Conservation (phyloP, 37 sponge, comb jelly and placozoan species). For the Hormiphora californensis region DNA sequence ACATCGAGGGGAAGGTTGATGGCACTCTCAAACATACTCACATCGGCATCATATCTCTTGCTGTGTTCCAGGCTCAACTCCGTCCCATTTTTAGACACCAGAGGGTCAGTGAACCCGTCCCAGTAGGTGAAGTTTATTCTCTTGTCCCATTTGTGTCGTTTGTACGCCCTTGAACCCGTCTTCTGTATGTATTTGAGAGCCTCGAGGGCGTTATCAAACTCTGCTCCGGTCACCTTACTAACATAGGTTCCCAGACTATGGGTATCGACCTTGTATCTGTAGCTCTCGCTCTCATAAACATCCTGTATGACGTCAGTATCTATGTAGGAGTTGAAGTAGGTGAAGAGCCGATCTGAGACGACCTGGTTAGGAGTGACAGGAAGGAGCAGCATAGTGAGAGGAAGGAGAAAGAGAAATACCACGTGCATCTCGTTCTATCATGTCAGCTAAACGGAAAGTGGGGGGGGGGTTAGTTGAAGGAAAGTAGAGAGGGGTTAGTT, state of each 20-base stretch:
- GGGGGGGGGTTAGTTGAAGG: too few species aligned
- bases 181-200: slow-evolving; percentile 18
- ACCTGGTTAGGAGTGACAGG: not conserved
- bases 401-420: not conserved
- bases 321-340: not conserved
- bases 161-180: not conserved
- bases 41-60: not conserved
- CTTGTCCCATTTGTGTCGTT: slow-evolving; percentile 26
- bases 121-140: not conserved
- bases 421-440: too few species aligned
- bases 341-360: not conserved
- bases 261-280: not conserved
- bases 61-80: not conserved
- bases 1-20: slow-evolving; percentile 21
- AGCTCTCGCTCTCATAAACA: not conserved
- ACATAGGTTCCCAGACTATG: not conserved
- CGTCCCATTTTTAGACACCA: not conserved
- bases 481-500: too few species aligned
- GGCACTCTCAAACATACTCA: not conserved
- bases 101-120: slow-evolving; percentile 19
- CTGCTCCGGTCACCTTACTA: not conserved
- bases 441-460: too few species aligned
- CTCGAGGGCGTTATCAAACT: not conserved
- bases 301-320: not conserved
- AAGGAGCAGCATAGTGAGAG: not conserved